A percentile compares a stretch with the other conserved stretches of the same genome.
These are phyloP conservation scores for Drusus annulatus DNA, from an alignment of 1,140 invertebrate genomes.

Conservation along the genomic window DNA sequence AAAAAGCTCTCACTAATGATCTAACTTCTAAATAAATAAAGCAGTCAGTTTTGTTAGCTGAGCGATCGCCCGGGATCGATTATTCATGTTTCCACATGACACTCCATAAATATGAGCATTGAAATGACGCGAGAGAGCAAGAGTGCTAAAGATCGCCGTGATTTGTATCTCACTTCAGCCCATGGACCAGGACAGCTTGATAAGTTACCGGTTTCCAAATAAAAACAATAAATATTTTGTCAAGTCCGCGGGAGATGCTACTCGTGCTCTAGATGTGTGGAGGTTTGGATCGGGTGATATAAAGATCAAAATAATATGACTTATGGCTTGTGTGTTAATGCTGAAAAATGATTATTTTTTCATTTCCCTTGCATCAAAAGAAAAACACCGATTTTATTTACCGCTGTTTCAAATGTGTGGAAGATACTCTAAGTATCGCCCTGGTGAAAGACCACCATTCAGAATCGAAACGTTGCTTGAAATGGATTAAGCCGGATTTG, in stretches of 20 bases:
- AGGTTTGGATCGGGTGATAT: slow-evolving; percentile 11
- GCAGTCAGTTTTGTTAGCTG: not conserved
- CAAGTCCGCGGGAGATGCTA: slow-evolving; percentile 8
- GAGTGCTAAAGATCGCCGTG: slow-evolving; percentile 2
- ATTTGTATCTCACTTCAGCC: slow-evolving; percentile 7
- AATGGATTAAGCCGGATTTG: no score
- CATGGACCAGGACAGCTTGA: not conserved
- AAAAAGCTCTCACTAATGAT: not conserved
- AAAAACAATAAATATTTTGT: slow-evolving; percentile 54
- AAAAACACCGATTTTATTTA: no score
- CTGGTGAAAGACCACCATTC: no score
- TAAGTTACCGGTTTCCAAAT: slow-evolving; percentile 36
- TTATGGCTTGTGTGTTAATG: no score
- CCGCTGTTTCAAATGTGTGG: no score
- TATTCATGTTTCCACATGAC: slow-evolving; percentile 25
- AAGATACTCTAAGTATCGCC: no score
- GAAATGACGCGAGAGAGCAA: not conserved
- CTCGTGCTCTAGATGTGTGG: not conserved
- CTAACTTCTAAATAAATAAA: slow-evolving; percentile 1
- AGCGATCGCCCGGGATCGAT: slow-evolving; percentile 12
- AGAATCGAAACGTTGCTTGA: no score
- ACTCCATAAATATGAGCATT: not conserved
- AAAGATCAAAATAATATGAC: slow-evolving; percentile 17
- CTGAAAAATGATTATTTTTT: no score
- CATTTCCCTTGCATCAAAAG: not conserved